Percentiles rank a stretch among this genome's conserved stretches.
phyloP scores from a whole-genome alignment of 2,888 invertebrate species.

The Troides oblongomaculatus region DNA sequence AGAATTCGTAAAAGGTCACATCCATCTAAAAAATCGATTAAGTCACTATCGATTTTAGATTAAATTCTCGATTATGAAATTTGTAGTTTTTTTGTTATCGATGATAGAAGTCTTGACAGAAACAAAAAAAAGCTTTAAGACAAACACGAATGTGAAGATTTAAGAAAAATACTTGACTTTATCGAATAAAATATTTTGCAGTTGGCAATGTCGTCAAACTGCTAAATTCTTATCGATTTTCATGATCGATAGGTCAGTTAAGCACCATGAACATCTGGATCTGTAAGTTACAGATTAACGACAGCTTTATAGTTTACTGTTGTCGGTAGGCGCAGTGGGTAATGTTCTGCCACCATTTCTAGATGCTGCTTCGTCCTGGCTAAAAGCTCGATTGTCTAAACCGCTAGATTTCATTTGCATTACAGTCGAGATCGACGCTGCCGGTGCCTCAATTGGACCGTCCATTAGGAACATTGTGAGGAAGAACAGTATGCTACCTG shows the following conservation, averaged over 20 bases:
- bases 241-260: background rate
- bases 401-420: conserved; percentile 50
- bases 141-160: too few species aligned
- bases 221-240: background rate
- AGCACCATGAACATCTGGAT: background rate
- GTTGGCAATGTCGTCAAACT: too few species aligned
- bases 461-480: conserved; percentile 91
- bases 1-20: background rate
- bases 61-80: background rate
- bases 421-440: conserved; percentile 33
- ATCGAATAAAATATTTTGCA: too few species aligned
- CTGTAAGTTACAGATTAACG: background rate
- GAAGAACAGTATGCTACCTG: conserved; percentile 90
- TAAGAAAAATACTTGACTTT: too few species aligned
- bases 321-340: conserved; percentile 29
- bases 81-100: too few species aligned
- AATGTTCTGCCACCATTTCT: conserved; percentile 42
- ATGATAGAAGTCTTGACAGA: too few species aligned
- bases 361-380: conserved; percentile 65
- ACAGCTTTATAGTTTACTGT: conserved; percentile 11
- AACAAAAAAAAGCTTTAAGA: too few species aligned
- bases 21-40: conserved; percentile 4
- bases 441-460: conserved; percentile 63
- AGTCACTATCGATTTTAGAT: conserved; percentile 14
- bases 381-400: conserved; percentile 78